Base-by-base conservation (phyloP, 1,140 invertebrate genomes). In the Drosophila pseudoobscura region DNA sequence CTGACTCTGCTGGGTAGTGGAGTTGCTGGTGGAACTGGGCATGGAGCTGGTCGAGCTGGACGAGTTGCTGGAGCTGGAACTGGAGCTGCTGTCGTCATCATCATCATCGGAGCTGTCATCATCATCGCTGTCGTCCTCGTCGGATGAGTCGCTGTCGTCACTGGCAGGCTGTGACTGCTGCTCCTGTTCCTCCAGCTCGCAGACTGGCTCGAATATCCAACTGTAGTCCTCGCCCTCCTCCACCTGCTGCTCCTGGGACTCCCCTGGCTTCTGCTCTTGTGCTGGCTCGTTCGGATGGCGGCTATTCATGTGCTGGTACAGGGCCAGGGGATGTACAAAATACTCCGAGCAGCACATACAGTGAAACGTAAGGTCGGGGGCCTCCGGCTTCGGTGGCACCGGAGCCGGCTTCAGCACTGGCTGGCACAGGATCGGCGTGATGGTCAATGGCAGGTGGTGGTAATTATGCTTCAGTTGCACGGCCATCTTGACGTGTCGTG, bases 261-360 rank as follows among this genome's bases (percentile, higher is more conserved):
- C 53, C 17, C 58, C 41, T 22, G 44, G 6, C 64, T 80, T 71
- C 43, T 66, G 55, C 9, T 47, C 35, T 5, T 72, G 57, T 45
- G 66, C 58, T 6, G 59, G 60, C 50, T 76, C 66, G 22, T 77
- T 75, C 13, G 83, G 66, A 73, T 92, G 91, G 53, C 68, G 60
- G 17, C 50, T 76, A 53, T 84, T 92, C 89, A 92, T 90, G 62
- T 92, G 91, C 59, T 91, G 83, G 41, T 91, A 90, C n/a, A 92
- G 59, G 2, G 70, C 63, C 53, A 82, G 55, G 2, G 91, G 91
- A 66, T 89, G 76, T 9, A 90, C 77, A 41, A 91, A 92, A 46
- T 70, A 89, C 49, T 85, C 90, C 2, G 73, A 50, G 59, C 91
- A 92, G 64, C 87, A 89, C 77, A 91, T 92, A 57, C 91, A 92